Conservation (phyloP, 2,888 invertebrate genomes). For the Dolichopus griseipennis region DNA sequence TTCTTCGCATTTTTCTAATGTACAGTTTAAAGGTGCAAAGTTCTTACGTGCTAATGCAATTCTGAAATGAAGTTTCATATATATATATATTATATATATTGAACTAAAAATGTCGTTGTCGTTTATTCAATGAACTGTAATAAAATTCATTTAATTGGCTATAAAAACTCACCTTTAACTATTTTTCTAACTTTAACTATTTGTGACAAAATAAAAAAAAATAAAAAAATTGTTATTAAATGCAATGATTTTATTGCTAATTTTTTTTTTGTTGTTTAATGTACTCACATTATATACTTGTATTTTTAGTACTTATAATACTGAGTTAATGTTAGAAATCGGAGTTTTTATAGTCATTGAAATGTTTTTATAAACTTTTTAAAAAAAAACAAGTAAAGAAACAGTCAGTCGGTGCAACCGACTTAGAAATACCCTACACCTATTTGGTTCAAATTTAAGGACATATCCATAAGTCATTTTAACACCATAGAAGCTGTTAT, state of each 20-base stretch:
- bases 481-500: too few relatives aligned
- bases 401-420: too few relatives aligned
- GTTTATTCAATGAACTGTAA: background rate
- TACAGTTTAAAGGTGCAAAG: background rate
- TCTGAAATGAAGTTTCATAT: background rate
- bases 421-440: too few relatives aligned
- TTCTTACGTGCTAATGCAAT: background rate
- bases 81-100: too few relatives aligned
- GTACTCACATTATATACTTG: too few relatives aligned
- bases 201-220: background rate
- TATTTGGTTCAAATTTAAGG: too few relatives aligned
- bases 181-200: background rate
- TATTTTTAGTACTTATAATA: too few relatives aligned
- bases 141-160: conserved; percentile 1
- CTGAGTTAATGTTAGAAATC: too few relatives aligned
- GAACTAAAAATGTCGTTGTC: background rate
- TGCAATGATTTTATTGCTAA: background rate
- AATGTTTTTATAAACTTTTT: too few relatives aligned
- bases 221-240: background rate
- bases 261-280: background rate
- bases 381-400: too few relatives aligned
- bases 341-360: too few relatives aligned
- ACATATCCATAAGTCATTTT: too few relatives aligned
- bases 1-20: background rate
- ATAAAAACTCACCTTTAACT: background rate